phyloP scores from a whole-genome alignment of 2,797 vertebrate species.

The Scleropages formosus region DNA sequence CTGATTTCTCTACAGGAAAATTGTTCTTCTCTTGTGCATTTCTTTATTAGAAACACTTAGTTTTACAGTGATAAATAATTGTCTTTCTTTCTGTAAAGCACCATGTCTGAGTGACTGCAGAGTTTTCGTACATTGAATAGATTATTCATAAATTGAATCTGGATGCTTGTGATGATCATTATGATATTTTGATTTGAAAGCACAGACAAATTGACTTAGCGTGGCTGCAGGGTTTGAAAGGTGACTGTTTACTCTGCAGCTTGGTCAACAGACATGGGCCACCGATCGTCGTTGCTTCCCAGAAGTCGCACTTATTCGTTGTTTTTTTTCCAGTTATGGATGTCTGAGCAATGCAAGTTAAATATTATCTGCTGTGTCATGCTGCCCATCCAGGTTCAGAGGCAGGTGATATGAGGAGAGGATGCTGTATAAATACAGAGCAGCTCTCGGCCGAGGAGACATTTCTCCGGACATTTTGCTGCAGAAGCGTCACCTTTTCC shows the following conservation, averaged over 20 bases:
- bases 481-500: slow-evolving; percentile 25
- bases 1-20: too few species aligned
- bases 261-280: slow-evolving; percentile 5
- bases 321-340: background rate
- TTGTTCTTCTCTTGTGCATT: too few species aligned
- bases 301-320: slow-evolving; percentile 5
- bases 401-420: background rate
- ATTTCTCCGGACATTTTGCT: slow-evolving; percentile 14
- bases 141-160: too few species aligned
- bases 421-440: slow-evolving; percentile 30
- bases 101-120: too few species aligned
- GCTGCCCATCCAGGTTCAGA: slow-evolving; percentile 20
- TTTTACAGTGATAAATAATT: too few species aligned
- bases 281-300: slow-evolving; percentile 2
- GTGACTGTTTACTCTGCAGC: background rate
- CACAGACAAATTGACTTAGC: too few species aligned
- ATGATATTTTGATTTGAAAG: too few species aligned
- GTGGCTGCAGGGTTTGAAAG: background rate
- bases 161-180: too few species aligned
- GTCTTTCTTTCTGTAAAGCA: too few species aligned
- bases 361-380: slow-evolving; percentile 31
- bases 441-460: background rate
- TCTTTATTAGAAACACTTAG: too few species aligned
- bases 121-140: too few species aligned
- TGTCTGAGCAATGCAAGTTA: slow-evolving; percentile 30